phyloP scores from a whole-genome alignment of 2,888 invertebrate species.

The Plusia festucae region DNA sequence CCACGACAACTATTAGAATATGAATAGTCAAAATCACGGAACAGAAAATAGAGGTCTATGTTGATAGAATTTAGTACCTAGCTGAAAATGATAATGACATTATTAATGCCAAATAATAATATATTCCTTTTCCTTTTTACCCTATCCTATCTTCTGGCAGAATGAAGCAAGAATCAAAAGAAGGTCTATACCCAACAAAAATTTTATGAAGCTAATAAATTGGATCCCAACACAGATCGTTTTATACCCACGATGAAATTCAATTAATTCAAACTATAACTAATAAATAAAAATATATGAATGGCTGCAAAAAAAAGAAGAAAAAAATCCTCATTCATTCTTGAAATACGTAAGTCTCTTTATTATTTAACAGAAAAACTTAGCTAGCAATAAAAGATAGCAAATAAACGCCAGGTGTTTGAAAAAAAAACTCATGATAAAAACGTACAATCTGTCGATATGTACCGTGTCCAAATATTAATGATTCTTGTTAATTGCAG shows the following conservation, averaged over 20 bases:
- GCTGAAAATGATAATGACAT: too few species aligned
- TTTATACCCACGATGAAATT: background rate
- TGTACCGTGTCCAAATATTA: conserved; percentile 59
- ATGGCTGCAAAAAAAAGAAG: background rate
- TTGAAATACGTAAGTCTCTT: conserved; percentile 7
- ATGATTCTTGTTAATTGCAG: conserved; percentile 47
- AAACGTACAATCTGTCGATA: conserved; percentile 51
- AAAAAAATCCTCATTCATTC: conserved; percentile 3
- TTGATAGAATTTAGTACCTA: too few species aligned
- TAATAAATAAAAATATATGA: background rate
- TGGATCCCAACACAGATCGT: background rate
- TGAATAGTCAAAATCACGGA: too few species aligned
- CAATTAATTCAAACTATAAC: background rate
- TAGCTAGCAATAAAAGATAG: conserved; percentile 29
- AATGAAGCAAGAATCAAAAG: background rate
- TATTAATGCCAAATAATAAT: too few species aligned
- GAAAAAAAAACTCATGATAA: conserved; percentile 34
- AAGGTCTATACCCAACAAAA: background rate
- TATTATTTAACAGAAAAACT: conserved; percentile 41
- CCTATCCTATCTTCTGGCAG: too few species aligned
- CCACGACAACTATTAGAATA: too few species aligned
- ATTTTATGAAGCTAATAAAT: background rate
- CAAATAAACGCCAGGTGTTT: conserved; percentile 42
- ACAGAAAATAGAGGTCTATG: too few species aligned
- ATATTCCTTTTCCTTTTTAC: too few species aligned